A percentile compares a stretch with the other conserved stretches of the same genome.
phyloP scores from a whole-genome alignment of 2,113 vertebrate genomes.

The Nymphicus hollandicus region DNA sequence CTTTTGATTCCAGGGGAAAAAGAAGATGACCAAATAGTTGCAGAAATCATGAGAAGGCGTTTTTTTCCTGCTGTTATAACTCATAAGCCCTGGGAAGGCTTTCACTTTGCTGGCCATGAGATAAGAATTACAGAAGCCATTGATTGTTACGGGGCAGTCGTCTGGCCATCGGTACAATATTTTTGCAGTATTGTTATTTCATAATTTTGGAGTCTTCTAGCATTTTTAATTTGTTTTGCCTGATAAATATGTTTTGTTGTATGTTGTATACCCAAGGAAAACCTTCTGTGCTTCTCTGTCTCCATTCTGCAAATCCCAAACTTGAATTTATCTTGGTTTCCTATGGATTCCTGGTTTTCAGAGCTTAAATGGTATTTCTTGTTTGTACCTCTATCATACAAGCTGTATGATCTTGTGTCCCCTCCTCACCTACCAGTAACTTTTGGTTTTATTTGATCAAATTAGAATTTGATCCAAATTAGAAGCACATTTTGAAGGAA shows the following conservation, averaged over 20 bases:
- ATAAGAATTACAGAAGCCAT: conserved; percentile 90
- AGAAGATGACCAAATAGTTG: conserved; percentile 73
- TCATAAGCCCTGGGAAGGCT: conserved; percentile 84
- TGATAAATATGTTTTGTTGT: not conserved
- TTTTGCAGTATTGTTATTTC: not conserved
- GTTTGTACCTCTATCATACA: not conserved
- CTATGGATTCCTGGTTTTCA: not conserved
- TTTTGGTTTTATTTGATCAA: not conserved
- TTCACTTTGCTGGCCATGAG: conserved; percentile 81
- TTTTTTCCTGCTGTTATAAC: conserved; percentile 78
- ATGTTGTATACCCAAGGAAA: not conserved
- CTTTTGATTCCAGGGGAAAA: conserved; percentile 31
- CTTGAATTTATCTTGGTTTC: not conserved
- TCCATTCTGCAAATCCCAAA: not conserved
- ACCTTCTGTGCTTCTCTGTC: not conserved
- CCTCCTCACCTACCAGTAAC: not conserved
- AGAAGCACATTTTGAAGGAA: not conserved
- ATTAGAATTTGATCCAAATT: not conserved
- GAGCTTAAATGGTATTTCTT: not conserved
- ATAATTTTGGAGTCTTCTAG: not conserved
- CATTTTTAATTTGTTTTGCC: not conserved
- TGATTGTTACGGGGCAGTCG: conserved; percentile 88
- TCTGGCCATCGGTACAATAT: conserved; percentile 90
- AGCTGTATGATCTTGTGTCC: not conserved
- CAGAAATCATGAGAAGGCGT: conserved; percentile 83